Conservation (phyloP, 2,113 vertebrate species). For the Anhinga rufa region DNA sequence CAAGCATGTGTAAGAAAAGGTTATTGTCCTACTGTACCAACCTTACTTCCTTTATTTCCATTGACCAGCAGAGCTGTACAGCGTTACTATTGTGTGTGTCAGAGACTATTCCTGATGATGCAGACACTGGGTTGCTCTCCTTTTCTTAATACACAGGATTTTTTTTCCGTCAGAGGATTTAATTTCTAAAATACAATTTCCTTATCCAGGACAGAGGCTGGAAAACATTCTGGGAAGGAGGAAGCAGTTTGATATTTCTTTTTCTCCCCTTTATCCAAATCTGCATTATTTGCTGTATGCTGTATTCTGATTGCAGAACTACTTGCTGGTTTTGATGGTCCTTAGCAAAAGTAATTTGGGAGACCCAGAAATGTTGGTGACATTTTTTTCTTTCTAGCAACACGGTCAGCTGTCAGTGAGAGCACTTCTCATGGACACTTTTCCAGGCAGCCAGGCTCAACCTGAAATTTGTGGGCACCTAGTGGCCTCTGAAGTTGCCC, state of each 20-base stretch:
- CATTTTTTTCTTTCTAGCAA: neutral
- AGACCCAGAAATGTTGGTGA: neutral
- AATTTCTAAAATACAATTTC: neutral
- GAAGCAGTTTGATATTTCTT: neutral
- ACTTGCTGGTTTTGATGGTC: neutral
- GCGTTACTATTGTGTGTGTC: fast-evolving
- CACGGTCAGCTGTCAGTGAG: neutral
- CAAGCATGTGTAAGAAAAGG: neutral
- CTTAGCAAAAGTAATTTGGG: neutral
- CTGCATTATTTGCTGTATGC: neutral
- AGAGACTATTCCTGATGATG: neutral
- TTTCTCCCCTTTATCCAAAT: neutral
- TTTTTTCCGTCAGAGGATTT: neutral
- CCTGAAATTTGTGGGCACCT: neutral
- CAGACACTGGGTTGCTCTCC: neutral
- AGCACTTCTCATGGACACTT: neutral
- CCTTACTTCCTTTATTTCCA: neutral
- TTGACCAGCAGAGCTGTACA: neutral
- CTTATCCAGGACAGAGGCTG: neutral
- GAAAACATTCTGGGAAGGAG: neutral
- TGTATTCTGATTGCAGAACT: neutral
- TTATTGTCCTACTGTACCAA: neutral
- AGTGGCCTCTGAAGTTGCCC: neutral
- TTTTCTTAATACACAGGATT: neutral
- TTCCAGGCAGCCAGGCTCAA: neutral